A percentile compares a stretch with the other conserved stretches of the same genome.
phyloP scores from a whole-genome alignment of 2,888 invertebrate genomes.

The Theretra japonica region DNA sequence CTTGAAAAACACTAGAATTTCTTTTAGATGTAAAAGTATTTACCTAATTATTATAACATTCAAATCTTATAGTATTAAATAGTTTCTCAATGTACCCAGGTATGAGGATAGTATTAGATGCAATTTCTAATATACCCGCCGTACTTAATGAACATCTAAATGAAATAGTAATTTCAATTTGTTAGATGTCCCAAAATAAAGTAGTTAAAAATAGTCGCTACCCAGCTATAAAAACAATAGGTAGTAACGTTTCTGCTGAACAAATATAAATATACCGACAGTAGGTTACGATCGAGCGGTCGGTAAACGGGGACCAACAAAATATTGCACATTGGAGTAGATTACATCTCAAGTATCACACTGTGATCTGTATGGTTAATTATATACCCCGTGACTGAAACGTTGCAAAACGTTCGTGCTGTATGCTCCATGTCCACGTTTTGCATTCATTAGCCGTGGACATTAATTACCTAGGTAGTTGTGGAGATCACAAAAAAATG shows the following conservation, averaged over 20 bases:
- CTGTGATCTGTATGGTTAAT: constrained; percentile 1
- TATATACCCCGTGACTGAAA: neutral
- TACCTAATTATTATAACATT: no score
- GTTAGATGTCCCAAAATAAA: constrained; percentile 52
- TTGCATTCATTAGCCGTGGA: neutral
- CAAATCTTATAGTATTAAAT: no score
- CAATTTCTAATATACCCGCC: constrained; percentile 51
- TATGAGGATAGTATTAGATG: neutral
- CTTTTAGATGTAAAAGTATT: no score
- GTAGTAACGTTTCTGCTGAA: constrained; percentile 41
- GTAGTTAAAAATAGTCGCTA: constrained; percentile 70
- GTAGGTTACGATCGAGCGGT: constrained; percentile 12
- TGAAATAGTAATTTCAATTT: constrained; percentile 32
- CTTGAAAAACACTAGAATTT: no score
- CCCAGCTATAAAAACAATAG: constrained; percentile 64
- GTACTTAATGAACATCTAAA: constrained; percentile 29
- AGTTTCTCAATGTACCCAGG: neutral
- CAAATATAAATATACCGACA: constrained; percentile 30
- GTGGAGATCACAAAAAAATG: no score
- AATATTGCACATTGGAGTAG: constrained; percentile 14
- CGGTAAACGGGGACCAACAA: constrained; percentile 17
- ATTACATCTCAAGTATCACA: neutral
- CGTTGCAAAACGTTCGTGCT: neutral
- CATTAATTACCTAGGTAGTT: neutral
- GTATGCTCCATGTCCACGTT: neutral